Conservation (phyloP, 1,140 invertebrate species). For the Dryas iulia region DNA sequence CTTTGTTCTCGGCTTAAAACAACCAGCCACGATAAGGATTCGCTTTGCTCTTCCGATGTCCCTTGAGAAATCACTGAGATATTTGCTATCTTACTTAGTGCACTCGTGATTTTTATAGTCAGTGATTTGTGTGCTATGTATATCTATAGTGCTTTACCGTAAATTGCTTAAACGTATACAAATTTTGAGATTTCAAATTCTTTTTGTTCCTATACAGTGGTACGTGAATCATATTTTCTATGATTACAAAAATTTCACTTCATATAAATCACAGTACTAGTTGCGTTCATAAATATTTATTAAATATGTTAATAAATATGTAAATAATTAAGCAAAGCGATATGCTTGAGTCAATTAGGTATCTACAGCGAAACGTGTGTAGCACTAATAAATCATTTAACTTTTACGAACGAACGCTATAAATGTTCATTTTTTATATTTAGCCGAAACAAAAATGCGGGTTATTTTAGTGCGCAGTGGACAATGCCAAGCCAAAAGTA, state of each 20-base stretch:
- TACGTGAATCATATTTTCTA: no score
- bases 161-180: neutral
- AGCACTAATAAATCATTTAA: constrained; percentile 53
- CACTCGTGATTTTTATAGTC: constrained; percentile 57
- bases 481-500: constrained; percentile 35
- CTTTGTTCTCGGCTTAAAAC: constrained; percentile 38
- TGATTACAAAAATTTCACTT: no score
- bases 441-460: constrained; percentile 57
- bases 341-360: constrained; percentile 9
- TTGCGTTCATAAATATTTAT: no score
- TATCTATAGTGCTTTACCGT: neutral
- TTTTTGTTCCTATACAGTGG: no score
- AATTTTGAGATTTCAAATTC: no score
- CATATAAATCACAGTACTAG: no score
- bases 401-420: constrained; percentile 10
- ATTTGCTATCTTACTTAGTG: constrained; percentile 53
- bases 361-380: constrained; percentile 21
- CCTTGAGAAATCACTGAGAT: constrained; percentile 61
- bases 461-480: constrained; percentile 61
- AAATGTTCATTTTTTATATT: constrained; percentile 27
- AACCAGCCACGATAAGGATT: constrained; percentile 40
- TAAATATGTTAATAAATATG: constrained; percentile 2
- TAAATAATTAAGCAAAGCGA: constrained; percentile 29
- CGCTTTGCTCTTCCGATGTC: constrained; percentile 48
- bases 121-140: neutral